These are phyloP conservation scores for Austrolebias charrua DNA, from an alignment of 2,797 vertebrate species.

Conservation along the genomic window DNA sequence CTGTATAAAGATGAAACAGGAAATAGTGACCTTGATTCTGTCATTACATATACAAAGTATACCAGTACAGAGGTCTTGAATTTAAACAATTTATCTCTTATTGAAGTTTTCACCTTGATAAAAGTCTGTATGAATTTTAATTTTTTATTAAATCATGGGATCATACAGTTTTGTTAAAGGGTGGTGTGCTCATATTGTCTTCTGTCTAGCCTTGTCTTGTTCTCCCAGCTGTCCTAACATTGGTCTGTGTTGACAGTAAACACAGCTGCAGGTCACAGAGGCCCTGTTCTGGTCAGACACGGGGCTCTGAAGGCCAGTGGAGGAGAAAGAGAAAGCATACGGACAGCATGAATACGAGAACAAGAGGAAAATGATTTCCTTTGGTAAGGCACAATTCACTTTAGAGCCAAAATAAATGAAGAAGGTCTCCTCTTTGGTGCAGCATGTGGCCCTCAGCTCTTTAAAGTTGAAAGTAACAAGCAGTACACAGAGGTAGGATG, in stretches of 20 bases:
- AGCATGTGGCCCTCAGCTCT: conserved; percentile 21
- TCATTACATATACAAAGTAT: conserved; percentile 7
- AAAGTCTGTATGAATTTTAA: conserved; percentile 2
- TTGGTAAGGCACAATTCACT: conserved; percentile 6
- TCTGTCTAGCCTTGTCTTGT: conserved; percentile 78
- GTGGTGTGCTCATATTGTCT: conserved; percentile 56
- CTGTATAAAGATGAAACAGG: conserved; percentile 34
- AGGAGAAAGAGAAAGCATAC: conserved; percentile 37
- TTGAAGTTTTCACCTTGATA: conserved; percentile 7
- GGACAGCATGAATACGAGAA: conserved; percentile 46
- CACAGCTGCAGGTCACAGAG: conserved; percentile 85
- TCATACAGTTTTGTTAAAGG: neutral
- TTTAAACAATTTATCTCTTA: conserved; percentile 11
- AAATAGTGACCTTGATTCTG: conserved; percentile 25
- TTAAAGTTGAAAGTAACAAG: neutral
- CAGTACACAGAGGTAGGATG: too few species aligned
- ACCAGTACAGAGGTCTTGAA: too few species aligned
- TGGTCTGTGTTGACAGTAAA: conserved; percentile 83
- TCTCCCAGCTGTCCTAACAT: conserved; percentile 85
- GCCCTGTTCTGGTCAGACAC: conserved; percentile 74
- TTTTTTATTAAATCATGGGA: too few species aligned
- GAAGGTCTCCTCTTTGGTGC: conserved; percentile 3
- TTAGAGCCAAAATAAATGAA: conserved; percentile 13
- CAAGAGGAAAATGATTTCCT: conserved; percentile 16
- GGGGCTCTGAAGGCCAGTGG: conserved; percentile 65